phyloP scores from a whole-genome alignment of 2,113 vertebrate species.

The Aptenodytes patagonicus region DNA sequence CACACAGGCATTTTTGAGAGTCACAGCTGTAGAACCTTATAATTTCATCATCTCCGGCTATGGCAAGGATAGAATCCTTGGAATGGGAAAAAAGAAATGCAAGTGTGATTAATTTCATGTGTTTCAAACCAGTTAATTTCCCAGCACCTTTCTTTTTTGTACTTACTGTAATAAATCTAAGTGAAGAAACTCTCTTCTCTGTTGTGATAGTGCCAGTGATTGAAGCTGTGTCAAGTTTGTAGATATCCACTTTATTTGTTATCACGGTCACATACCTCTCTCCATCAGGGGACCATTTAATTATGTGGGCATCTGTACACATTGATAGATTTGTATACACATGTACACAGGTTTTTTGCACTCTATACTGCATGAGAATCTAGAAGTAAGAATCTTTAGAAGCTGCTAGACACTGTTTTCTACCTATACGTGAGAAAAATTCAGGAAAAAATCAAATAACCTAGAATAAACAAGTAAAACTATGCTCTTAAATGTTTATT shows the following conservation, averaged over 20 bases:
- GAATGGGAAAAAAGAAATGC: neutral
- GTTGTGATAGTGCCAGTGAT: conserved; percentile 79
- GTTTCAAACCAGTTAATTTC: neutral
- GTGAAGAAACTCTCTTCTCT: conserved; percentile 85
- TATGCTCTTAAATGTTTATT: neutral
- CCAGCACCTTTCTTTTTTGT: neutral
- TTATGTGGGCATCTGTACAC: conserved; percentile 86
- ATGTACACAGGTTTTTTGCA: neutral
- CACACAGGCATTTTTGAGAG: conserved; percentile 80
- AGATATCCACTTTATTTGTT: conserved; percentile 82
- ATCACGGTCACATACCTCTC: conserved; percentile 83
- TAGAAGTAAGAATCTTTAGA: neutral
- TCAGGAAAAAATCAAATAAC: neutral
- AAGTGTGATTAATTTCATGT: neutral
- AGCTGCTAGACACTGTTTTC: neutral
- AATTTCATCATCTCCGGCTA: conserved; percentile 88
- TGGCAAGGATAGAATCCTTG: conserved; percentile 84
- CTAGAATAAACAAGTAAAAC: neutral
- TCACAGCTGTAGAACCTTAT: conserved; percentile 83
- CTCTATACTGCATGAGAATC: neutral
- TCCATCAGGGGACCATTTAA: conserved; percentile 91
- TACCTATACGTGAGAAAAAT: neutral
- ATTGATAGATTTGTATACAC: neutral
- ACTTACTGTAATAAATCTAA: conserved; percentile 90
- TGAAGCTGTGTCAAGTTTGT: conserved; percentile 85